Evolutionary conservation across 2,113 vertebrate species (phyloP), one percentile per base, ranked within the genome.

Genomic region (Setophaga kirtlandii): DNA sequence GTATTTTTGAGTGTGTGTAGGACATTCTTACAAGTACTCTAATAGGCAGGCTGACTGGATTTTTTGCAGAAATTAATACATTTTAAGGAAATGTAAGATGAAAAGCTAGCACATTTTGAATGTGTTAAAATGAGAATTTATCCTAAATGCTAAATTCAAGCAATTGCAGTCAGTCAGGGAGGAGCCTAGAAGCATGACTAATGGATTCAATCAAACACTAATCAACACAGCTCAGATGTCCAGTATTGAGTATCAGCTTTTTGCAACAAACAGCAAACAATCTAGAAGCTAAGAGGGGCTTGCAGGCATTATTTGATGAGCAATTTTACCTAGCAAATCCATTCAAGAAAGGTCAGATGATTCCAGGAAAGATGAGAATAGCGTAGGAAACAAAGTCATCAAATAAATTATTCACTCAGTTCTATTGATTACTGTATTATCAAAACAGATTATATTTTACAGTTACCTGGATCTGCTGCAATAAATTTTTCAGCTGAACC

Each of bases 401-500:
- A 80, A 77, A 94, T 96, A 89, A 94, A 95, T 96, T 92, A 97
- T 95, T 92, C 67, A 94, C 70, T 80, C 83, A 35, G 37, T 85
- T 94, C 80, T 64, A 93, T 93, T 91, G 94, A 96, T 90, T 63
- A 84, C 20, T 59, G 39, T 84, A 90, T 91, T 90, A 87, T 60
- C 82, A 90, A 89, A 94, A 90, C 75, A 95, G 53, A 71, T 74
- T 73, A 78, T 87, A 87, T 58, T 91, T 83, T 82, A 41, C 37
- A 49, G 90, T 97, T 97, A 99, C 99, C 99, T 99, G 99, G 87
- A 99, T 99, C 97, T 99, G 99, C 96, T 99, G 99, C 49, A 99
- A 97, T 95, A 99, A 98, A 97, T 99, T 99, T 98, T 99, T 99
- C 77, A 99, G 98, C 62, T 99, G 99, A 86, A 99, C 98, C 97